Evolutionary conservation across 2,888 invertebrate species (phyloP), one percentile per base, ranked within the genome.

Genomic region (Acrocyrtus sp.): DNA sequence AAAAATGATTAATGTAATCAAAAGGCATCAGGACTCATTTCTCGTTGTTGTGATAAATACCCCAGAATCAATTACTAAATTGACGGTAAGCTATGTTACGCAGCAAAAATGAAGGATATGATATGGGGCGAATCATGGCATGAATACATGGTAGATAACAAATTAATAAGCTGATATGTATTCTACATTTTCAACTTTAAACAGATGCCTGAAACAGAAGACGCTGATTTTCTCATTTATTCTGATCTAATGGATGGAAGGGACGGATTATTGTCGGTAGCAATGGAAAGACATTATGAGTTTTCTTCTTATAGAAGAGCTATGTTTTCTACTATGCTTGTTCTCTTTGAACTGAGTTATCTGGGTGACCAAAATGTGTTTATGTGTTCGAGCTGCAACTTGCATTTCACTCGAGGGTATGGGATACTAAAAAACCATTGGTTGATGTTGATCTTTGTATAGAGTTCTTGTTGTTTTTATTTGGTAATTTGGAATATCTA

Each of bases 161-260:
- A 34, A 34, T 34, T 8, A 34, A 34, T 34, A 34, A 70, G 75
- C 77, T 80, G 12, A 34, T 5, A 34, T 34, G 5, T 34, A n/a
- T n/a, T n/a, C n/a, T n/a, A n/a, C n/a, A n/a, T n/a, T n/a, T n/a
- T n/a, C n/a, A n/a, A n/a, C n/a, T n/a, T n/a, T n/a, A n/a, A n/a
- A n/a, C 19, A 63, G 63, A 27, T 83, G 22, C 87, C 93, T 89
- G 91, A 94, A 22, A 97, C 99, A 84, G 92, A 93, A 87, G 99
- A 99, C 87, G 97, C 96, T 5, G 99, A 99, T 87, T 94, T 95
- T 51, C 88, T 94, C 82, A 90, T 96, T 79, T 91, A 92, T 84
- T 98, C 98, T 86, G 99, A 99, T 87, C 88, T 99, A 78, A 99
- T 99, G 99, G 99, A 99, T 86, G 98, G 98, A 2, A 92, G 99